Evolutionary conservation across 2,113 vertebrate genomes (phyloP).

Genomic region (Leucopsar rothschildi): DNA sequence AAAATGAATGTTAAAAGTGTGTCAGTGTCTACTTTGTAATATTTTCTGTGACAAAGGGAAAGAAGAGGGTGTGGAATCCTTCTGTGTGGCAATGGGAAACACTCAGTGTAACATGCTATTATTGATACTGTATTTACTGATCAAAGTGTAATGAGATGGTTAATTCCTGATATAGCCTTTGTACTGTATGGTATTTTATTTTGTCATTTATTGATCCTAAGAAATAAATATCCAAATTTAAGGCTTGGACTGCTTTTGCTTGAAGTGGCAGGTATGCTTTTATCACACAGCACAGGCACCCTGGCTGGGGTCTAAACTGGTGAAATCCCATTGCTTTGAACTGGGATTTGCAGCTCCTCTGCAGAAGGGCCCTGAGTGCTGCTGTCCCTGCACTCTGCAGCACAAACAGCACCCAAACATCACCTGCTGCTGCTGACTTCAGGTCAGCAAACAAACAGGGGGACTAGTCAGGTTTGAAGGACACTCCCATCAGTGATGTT

Average conservation of each 20-base stretch:
- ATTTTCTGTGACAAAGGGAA: conserved; percentile 26
- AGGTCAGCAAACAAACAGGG: rapidly evolving
- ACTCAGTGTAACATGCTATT: background rate
- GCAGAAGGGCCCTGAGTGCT: background rate
- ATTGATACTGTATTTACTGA: conserved; percentile 42
- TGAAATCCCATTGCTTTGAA: background rate
- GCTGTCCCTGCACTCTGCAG: background rate
- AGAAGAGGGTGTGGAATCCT: background rate
- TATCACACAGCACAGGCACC: background rate
- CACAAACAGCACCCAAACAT: background rate
- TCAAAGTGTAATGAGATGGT: conserved; percentile 30
- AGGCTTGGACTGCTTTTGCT: background rate
- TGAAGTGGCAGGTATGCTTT: background rate
- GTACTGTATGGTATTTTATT: conserved; percentile 53
- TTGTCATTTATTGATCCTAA: conserved; percentile 40
- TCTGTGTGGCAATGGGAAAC: background rate
- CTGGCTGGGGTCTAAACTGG: background rate
- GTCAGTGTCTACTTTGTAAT: background rate
- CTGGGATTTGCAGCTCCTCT: background rate
- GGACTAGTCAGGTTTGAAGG: background rate
- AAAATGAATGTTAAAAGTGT: conserved; percentile 12
- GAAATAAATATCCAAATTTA: conserved; percentile 57
- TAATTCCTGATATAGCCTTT: conserved; percentile 41
- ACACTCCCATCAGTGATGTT: background rate
- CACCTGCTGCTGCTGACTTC: background rate